Conservation (phyloP, 2,888 invertebrate species). For the Agrotis clavis region DNA sequence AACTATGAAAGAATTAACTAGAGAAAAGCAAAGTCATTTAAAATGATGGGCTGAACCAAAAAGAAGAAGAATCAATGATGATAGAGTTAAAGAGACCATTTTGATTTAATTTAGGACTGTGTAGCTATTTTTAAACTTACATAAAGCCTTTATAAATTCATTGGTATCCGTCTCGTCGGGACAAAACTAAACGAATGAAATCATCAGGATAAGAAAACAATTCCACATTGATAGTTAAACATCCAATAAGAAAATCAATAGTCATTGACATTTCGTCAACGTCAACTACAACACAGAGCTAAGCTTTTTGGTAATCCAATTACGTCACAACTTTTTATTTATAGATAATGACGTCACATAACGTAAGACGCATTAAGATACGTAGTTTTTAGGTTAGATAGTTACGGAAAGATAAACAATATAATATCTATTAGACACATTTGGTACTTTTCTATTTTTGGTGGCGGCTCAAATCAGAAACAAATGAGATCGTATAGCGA, state of each 20-base stretch:
- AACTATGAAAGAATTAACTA: too few relatives aligned
- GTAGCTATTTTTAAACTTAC: neutral
- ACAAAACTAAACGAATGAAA: too few relatives aligned
- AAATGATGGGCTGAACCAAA: too few relatives aligned
- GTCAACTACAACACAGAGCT: neutral
- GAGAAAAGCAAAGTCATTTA: too few relatives aligned
- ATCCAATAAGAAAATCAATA: neutral
- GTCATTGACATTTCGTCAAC: neutral
- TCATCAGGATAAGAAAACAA: too few relatives aligned
- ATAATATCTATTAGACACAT: neutral
- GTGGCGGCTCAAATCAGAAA: neutral
- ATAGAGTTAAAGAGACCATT: too few relatives aligned
- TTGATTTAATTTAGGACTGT: neutral
- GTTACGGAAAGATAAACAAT: constrained; percentile 12
- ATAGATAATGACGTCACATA: constrained; percentile 22
- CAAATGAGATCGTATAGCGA: neutral
- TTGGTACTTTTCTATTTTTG: neutral
- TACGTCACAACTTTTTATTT: constrained; percentile 17
- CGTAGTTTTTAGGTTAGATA: constrained; percentile 22
- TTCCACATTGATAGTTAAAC: neutral
- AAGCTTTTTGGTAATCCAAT: constrained; percentile 8
- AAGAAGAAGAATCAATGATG: too few relatives aligned
- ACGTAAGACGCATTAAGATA: constrained; percentile 22
- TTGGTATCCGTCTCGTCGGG: too few relatives aligned
- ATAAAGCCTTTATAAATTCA: too few relatives aligned